Evolutionary conservation across 2,113 vertebrate species (phyloP).

Genomic region (Lycocorax pyrrhopterus): DNA sequence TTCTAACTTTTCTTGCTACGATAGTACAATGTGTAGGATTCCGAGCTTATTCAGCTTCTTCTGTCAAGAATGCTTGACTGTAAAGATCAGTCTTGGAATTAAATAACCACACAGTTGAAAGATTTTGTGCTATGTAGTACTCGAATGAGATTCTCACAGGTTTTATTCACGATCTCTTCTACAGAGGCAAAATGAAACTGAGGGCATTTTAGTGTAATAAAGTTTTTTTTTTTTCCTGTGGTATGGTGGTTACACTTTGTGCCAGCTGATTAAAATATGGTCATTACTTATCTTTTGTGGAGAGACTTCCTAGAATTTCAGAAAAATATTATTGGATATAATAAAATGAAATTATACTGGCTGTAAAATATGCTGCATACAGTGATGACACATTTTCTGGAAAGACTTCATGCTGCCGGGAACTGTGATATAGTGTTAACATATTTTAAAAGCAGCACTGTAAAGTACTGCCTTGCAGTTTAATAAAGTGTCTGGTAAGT

Average conservation of each 20-base stretch:
- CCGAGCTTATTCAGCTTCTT: background rate
- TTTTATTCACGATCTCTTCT: background rate
- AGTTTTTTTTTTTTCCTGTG: background rate
- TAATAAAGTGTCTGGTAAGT: slow-evolving; percentile 56
- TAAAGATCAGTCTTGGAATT: background rate
- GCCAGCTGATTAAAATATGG: slow-evolving; percentile 3
- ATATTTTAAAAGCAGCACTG: slow-evolving; percentile 45
- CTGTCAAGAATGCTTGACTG: background rate
- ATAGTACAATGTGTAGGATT: background rate
- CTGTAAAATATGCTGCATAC: slow-evolving; percentile 25
- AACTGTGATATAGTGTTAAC: slow-evolving; percentile 46
- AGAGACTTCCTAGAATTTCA: slow-evolving; percentile 53
- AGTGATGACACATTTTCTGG: slow-evolving; percentile 23
- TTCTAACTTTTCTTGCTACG: background rate
- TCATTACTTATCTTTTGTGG: slow-evolving; percentile 26
- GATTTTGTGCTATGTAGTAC: background rate
- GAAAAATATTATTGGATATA: slow-evolving; percentile 47
- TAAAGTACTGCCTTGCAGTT: slow-evolving; percentile 31
- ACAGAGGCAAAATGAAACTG: background rate
- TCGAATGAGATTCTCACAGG: background rate
- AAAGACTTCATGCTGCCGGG: slow-evolving; percentile 43
- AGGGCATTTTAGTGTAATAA: background rate
- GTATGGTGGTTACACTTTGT: background rate
- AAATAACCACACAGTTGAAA: background rate
- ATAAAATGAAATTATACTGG: slow-evolving; percentile 25